These are phyloP conservation scores for Neosilurus hyrtlii DNA, from an alignment of 2,797 vertebrate genomes.

Conservation along the genomic window DNA sequence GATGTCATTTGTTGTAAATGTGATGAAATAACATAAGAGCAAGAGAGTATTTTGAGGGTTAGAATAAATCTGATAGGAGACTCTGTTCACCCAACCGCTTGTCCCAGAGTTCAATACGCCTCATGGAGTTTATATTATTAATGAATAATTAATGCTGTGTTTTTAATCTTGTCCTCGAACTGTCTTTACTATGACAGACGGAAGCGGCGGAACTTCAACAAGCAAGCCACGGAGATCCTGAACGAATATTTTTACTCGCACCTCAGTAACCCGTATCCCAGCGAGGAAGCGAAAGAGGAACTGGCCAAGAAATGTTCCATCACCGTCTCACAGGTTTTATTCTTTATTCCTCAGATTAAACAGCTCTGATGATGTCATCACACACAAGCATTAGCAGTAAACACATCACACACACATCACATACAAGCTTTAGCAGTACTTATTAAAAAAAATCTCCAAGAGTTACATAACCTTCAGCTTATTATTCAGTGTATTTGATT, in stretches of 20 bases:
- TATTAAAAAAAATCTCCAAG: no score
- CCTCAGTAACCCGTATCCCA: constrained; percentile 93
- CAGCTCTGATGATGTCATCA: neutral
- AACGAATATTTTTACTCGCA: constrained; percentile 94
- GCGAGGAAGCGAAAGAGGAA: constrained; percentile 92
- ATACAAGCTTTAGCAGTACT: no score
- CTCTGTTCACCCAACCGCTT: no score
- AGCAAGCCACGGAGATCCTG: constrained; percentile 90
- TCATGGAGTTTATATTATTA: neutral
- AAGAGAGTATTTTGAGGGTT: neutral
- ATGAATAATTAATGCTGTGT: neutral
- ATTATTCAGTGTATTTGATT: neutral
- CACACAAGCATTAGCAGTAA: neutral
- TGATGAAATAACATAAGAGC: neutral
- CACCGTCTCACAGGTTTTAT: constrained; percentile 85
- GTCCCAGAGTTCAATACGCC: no score
- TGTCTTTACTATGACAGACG: constrained; percentile 61
- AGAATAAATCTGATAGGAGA: neutral
- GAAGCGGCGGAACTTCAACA: constrained; percentile 88
- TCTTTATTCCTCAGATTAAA: neutral
- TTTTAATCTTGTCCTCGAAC: no score
- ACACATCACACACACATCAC: no score
- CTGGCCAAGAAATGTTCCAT: constrained; percentile 90
- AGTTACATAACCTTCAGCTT: neutral
- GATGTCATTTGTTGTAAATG: neutral